Base-by-base conservation (phyloP, 2,113 vertebrate species). In the Hippocampus comes region DNA sequence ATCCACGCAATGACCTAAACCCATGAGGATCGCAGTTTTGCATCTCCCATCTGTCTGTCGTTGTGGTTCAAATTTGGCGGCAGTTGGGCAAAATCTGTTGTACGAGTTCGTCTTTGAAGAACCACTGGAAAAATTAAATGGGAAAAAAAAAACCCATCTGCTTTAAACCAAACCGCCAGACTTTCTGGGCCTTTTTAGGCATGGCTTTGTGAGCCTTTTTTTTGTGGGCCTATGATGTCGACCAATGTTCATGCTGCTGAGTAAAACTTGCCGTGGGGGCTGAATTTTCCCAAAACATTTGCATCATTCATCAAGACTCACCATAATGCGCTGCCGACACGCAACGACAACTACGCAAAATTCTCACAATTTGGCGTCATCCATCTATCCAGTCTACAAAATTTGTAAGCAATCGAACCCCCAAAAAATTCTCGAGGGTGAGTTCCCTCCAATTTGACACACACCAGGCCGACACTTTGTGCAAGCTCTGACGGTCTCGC, bases 401-500 rank as follows among this genome's bases (percentile, higher is more conserved):
- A 6, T 23, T 56, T 4, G 53, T 2, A 23, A 56, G 53, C 20
- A 11, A 23, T n/a, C 2, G 9, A n/a, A 56, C 21, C 34, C 34
- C 6, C 34, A 0, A 38, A 38, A 56, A 11, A 56, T 3, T 56
- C 53, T 23, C 9, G 10, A 23, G n/a, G 10, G 23, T 11, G 53
- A 11, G 21, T 56, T 56, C 10, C 20, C 20, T 63, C 1, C 1
- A 41, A 63, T 63, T 38, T 63, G 61, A 42, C 27, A 42, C 8
- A 63, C 49, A 56, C 51, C 43, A 68, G 67, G 55, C 46, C 81
- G 67, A 64, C 77, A 55, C 60, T 4, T 65, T 77, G 77, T 83
- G 49, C 51, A 38, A 72, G 49, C 76, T 74, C 7, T 85, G 84
- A 86, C 82, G 80, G 82, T 85, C 80, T 79, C 75, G 82, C 85